Conservation (phyloP, 2,888 invertebrate species). For the Danaus chrysippus region DNA sequence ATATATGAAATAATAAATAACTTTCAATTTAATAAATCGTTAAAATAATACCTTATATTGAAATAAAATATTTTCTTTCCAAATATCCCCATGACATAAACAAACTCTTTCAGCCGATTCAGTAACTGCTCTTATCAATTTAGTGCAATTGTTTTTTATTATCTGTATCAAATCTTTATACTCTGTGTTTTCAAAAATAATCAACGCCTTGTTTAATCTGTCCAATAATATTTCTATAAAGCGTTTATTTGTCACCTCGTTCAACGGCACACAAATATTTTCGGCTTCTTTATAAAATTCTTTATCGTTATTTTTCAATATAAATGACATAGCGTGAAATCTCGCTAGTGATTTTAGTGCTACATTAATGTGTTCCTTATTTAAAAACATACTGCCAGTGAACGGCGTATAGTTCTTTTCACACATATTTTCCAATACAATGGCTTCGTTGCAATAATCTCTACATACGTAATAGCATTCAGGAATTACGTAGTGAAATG, state of each 20-base stretch:
- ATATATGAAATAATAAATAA: not conserved
- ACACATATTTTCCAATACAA: slow-evolving; percentile 62
- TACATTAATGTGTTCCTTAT: slow-evolving; percentile 51
- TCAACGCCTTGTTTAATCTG: slow-evolving; percentile 56
- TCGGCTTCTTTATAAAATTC: slow-evolving; percentile 44
- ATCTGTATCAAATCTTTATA: slow-evolving; percentile 46
- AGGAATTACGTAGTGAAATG: slow-evolving; percentile 45
- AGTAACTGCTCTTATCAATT: slow-evolving; percentile 42
- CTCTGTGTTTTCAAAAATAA: slow-evolving; percentile 46
- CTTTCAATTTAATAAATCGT: slow-evolving; percentile 4
- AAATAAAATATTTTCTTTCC: slow-evolving; percentile 71
- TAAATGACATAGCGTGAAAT: slow-evolving; percentile 63
- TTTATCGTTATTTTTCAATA: slow-evolving; percentile 43
- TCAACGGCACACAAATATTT: slow-evolving; percentile 52
- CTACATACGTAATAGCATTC: slow-evolving; percentile 51
- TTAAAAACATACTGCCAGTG: slow-evolving; percentile 47
- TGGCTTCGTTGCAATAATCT: slow-evolving; percentile 57
- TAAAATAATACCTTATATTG: slow-evolving; percentile 53
- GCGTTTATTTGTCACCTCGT: slow-evolving; percentile 48
- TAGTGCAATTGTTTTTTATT: slow-evolving; percentile 45
- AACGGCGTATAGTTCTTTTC: slow-evolving; percentile 50
- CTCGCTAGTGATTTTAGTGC: slow-evolving; percentile 55
- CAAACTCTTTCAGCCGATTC: slow-evolving; percentile 44
- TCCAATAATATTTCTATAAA: slow-evolving; percentile 57
- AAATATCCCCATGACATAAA: slow-evolving; percentile 69